Evolutionary conservation across 2,888 invertebrate genomes (phyloP), one percentile per base, ranked within the genome.

Genomic region (Muscina levida): DNA sequence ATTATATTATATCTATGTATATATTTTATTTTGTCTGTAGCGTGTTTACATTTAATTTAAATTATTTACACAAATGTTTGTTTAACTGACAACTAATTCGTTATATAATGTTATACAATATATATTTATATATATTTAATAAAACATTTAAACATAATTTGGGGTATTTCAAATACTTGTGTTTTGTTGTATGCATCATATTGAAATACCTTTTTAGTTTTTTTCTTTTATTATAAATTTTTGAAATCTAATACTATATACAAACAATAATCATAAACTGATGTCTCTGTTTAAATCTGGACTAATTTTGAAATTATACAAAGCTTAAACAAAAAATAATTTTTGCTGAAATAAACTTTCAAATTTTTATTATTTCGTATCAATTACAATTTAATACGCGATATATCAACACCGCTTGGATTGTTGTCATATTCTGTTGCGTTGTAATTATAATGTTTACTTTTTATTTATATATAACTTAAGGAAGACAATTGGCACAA

Each of bases 401-500:
- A n/a, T 10, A 22, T 51, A 15, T 67, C 19, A n/a, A 70, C n/a
- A n/a, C n/a, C n/a, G n/a, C n/a, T n/a, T 6, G n/a, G 11, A 57
- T 39, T 37, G 22, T 13, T 62, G 17, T 53, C 39, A 5, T 19
- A 24, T 46, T 65, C 11, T 17, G 10, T n/a, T n/a, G n/a, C n/a
- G n/a, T 67, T 51, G 44, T 71, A n/a, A n/a, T n/a, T n/a, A n/a
- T n/a, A n/a, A n/a, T n/a, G n/a, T n/a, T n/a, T n/a, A 11, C 17
- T 65, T 1, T 2, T 11, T n/a, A n/a, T n/a, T n/a, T 44, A 42
- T 48, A 71, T 51, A 79, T 77, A 77, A 80, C 80, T 77, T 77
- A 79, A 77, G 82, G 82, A 82, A 82, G 82, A 82, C 82, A 79
- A 72, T 82, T 79, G 79, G 82, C 82, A 82, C 82, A 82, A 82